Evolutionary conservation across 2,797 vertebrate genomes (phyloP), one percentile per base, ranked within the genome.

Genomic region (Xenops minutus): DNA sequence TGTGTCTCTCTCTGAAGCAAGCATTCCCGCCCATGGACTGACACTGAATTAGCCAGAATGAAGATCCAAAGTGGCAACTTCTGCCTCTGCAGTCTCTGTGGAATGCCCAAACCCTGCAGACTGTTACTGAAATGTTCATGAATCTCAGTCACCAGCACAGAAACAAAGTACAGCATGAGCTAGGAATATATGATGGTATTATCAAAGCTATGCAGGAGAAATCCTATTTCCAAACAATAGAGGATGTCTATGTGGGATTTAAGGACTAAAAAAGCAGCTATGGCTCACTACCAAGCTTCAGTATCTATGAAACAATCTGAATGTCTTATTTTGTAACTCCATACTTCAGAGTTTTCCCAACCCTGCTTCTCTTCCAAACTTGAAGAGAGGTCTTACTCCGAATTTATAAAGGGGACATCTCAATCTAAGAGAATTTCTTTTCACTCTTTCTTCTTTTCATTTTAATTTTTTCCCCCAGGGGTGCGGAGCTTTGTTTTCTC

Each of bases 381-480:
- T 12, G 14, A 83, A n/a, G 43, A 81, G 21, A 27, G 10, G 74
- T 14, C 23, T 63, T 73, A 44, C 36, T 85, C 44, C 68, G 46
- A 85, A n/a, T n/a, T n/a, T 74, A 20, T 73, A 46, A 88, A 85
- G 19, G 23, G 4, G 46, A 75, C 82, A 37, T 6, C 8, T 80
- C 24, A 52, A 6, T 26, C 21, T 72, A 48, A 54, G 18, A 78
- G 4, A 62, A 34, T 22, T 75, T 89, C 2, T 89, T 6, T 63
- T 37, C 26, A 34, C 5, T 49, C 2, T 69, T 75, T 69, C 12
- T 59, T 27, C 32, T 55, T 61, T 24, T 14, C n/a, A n/a, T n/a
- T n/a, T n/a, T n/a, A n/a, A n/a, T n/a, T 1, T 48, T 15, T 4
- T 46, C 61, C 7, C 44, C n/a, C 21, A 2, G 5, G 2, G 1